Conservation (phyloP, 2,113 vertebrate species). For the Scytalopus superciliaris region DNA sequence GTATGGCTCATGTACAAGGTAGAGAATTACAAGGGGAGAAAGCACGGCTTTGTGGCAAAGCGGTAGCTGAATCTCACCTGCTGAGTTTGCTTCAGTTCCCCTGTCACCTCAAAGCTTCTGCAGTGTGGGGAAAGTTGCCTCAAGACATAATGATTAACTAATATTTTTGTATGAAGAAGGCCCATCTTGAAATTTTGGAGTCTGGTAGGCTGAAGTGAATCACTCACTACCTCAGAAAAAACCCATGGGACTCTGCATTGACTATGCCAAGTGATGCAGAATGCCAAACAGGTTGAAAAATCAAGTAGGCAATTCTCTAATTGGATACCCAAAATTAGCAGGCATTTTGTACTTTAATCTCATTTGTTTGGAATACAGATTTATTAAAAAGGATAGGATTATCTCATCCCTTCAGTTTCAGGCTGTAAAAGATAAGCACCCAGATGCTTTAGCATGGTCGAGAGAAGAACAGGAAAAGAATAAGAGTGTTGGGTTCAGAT, state of each 20-base stretch:
- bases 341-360: neutral
- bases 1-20: neutral
- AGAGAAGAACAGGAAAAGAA: neutral
- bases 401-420: neutral
- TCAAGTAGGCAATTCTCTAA: neutral
- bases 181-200: neutral
- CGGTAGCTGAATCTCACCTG: neutral
- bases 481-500: neutral
- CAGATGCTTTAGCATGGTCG: neutral
- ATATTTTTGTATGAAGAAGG: neutral
- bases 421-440: neutral
- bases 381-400: neutral
- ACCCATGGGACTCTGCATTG: neutral
- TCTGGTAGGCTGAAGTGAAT: neutral
- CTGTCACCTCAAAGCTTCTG: neutral
- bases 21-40: neutral
- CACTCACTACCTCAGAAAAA: neutral
- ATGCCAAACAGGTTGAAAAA: neutral
- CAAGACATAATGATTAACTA: neutral
- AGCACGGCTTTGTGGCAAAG: neutral
- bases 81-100: neutral
- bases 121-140: neutral
- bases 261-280: neutral
- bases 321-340: neutral
- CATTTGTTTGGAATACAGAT: neutral